Conservation (phyloP, 2,888 invertebrate species). For the Perithous albicinctus region DNA sequence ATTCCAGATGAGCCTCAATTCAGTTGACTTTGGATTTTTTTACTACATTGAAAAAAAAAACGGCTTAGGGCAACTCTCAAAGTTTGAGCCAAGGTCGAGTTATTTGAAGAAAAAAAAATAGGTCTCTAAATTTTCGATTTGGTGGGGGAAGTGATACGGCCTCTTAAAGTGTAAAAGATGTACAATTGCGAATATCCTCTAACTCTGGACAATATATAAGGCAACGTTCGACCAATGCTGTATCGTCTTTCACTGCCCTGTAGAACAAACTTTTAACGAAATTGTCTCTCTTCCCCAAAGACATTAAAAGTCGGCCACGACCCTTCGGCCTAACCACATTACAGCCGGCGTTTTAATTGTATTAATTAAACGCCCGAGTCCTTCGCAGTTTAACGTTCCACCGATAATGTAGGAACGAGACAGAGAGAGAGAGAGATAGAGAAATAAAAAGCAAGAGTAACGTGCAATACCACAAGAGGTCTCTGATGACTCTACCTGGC, state of each 20-base stretch:
- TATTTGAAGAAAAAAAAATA: too few relatives aligned
- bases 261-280: constrained; percentile 40
- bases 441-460: too few relatives aligned
- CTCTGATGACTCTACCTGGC: constrained; percentile 16
- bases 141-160: too few relatives aligned
- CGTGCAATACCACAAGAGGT: constrained; percentile 15
- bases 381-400: constrained; percentile 57
- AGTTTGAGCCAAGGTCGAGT: too few relatives aligned
- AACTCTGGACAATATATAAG: background rate
- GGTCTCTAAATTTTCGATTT: too few relatives aligned
- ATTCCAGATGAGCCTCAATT: too few relatives aligned
- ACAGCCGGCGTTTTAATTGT: constrained; percentile 63
- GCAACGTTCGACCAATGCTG: background rate
- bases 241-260: background rate
- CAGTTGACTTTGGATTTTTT: too few relatives aligned
- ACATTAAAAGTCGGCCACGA: constrained; percentile 60
- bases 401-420: constrained; percentile 43
- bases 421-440: constrained; percentile 6
- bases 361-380: constrained; percentile 63
- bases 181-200: background rate
- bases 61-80: too few relatives aligned
- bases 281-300: constrained; percentile 43
- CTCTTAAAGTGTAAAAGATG: background rate
- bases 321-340: constrained; percentile 57
- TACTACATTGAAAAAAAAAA: too few relatives aligned